Evolutionary conservation across 2,797 vertebrate genomes (phyloP).

Genomic region (Todus mexicanus): DNA sequence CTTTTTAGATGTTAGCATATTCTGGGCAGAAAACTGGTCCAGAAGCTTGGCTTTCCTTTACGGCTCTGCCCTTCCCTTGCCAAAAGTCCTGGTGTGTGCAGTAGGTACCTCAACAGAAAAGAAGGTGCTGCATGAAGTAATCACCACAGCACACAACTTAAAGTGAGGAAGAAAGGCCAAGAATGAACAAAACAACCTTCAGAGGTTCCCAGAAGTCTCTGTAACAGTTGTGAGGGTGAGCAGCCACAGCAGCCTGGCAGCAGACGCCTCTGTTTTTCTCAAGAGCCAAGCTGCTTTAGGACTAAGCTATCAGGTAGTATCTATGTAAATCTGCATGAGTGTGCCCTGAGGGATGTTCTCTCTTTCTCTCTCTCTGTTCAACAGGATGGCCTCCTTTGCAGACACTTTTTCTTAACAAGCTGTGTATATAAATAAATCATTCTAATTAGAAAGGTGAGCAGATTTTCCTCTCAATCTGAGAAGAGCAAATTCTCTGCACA

Average conservation of each 20-base stretch:
- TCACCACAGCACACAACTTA: background rate
- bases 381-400: constrained; percentile 27
- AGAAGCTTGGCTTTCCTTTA: background rate
- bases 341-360: constrained; percentile 28
- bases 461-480: background rate
- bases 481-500: background rate
- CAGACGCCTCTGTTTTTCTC: background rate
- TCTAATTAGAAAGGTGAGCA: background rate
- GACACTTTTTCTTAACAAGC: constrained; percentile 8
- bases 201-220: background rate
- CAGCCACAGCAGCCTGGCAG: constrained; percentile 5
- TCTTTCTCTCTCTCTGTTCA: background rate
- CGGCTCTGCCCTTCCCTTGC: background rate
- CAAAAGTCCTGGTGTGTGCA: background rate
- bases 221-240: background rate
- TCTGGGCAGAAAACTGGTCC: background rate
- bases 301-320: constrained; percentile 25
- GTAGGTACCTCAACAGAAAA: background rate
- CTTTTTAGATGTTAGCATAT: background rate
- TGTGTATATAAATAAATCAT: constrained; percentile 5
- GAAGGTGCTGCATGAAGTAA: background rate
- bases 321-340: constrained; percentile 20
- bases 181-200: background rate
- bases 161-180: background rate
- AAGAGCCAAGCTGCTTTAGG: background rate